Evolutionary conservation across 2,888 invertebrate species (phyloP).

Genomic region (Pollenia angustigena): DNA sequence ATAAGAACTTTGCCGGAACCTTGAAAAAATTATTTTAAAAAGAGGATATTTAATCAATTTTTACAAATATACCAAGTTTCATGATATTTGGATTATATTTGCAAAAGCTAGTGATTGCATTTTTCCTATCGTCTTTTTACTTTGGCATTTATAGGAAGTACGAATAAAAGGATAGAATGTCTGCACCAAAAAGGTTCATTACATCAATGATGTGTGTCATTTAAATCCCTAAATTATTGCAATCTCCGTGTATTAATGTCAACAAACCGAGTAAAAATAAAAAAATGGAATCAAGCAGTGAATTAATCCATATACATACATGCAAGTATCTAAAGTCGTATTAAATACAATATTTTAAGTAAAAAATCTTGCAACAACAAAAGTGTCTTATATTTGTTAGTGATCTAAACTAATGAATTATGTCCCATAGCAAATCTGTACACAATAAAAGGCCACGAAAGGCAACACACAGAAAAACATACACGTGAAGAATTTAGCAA

Average conservation of each 20-base stretch:
- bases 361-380: constrained; percentile 50
- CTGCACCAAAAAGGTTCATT: constrained; percentile 68
- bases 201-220: constrained; percentile 80
- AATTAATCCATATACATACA: constrained; percentile 4
- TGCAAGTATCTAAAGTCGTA: background rate
- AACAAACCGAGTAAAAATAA: constrained; percentile 71
- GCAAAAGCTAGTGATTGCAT: no score
- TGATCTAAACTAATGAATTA: constrained; percentile 79
- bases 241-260: constrained; percentile 77
- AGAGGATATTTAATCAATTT: no score
- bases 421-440: constrained; percentile 81
- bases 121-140: no score
- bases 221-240: constrained; percentile 83
- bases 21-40: no score
- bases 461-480: background rate
- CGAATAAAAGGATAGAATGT: background rate
- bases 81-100: no score
- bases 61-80: no score
- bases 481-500: background rate
- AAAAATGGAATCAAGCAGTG: constrained; percentile 69
- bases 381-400: constrained; percentile 59
- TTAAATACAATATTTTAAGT: constrained; percentile 51
- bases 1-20: no score
- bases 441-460: constrained; percentile 74
- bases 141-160: no score